Percentiles rank a stretch among this genome's conserved stretches.
Conservation (phyloP, 1,140 invertebrate genomes). For the Spodoptera frugiperda region DNA sequence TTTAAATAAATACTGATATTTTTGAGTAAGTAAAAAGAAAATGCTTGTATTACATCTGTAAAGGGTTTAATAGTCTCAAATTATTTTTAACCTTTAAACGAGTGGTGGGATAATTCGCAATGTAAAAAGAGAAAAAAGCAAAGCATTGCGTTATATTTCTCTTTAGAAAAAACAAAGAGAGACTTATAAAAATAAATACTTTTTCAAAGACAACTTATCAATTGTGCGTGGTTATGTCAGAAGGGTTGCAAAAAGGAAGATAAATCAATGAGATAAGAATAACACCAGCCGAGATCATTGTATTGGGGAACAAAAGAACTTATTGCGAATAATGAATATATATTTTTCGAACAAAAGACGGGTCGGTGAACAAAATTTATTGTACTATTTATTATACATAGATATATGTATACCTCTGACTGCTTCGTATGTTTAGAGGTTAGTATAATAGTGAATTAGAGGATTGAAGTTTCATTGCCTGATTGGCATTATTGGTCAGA, state of each 20-base stretch:
- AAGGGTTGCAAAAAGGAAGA: slow-evolving; percentile 30
- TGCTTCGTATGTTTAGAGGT: no score
- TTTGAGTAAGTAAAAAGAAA: no score
- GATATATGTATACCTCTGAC: neutral
- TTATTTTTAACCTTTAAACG: no score
- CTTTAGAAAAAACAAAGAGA: neutral
- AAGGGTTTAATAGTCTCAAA: no score
- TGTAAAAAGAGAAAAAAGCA: no score
- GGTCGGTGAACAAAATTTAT: slow-evolving; percentile 18
- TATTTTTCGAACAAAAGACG: slow-evolving; percentile 18
- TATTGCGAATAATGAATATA: slow-evolving; percentile 39
- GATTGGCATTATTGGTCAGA: no score
- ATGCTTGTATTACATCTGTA: no score
- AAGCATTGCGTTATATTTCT: no score
- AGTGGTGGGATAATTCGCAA: no score
- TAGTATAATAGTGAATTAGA: no score
- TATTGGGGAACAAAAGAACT: slow-evolving; percentile 35
- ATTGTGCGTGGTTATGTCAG: slow-evolving; percentile 4
- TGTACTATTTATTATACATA: slow-evolving; percentile 10
- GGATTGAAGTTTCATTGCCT: no score
- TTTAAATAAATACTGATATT: no score
- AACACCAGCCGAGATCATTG: slow-evolving; percentile 29
- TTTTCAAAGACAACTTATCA: slow-evolving; percentile 14
- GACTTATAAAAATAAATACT: slow-evolving; percentile 4
- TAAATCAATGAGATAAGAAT: slow-evolving; percentile 24